Base-by-base conservation (phyloP, 2,888 invertebrate species). In the Acronicta alni region DNA sequence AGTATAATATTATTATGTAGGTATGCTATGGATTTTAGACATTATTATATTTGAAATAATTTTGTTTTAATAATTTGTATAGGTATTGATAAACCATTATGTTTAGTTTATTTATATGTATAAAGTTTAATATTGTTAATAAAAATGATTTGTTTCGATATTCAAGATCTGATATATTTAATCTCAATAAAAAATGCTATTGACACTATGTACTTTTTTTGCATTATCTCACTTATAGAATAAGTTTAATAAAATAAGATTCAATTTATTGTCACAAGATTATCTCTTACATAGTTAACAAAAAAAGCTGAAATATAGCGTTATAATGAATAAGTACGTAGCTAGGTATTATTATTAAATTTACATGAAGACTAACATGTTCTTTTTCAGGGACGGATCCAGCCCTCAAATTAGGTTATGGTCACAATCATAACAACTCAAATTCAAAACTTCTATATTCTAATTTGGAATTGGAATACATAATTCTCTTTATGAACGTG, bases 111-210 rank as follows among this genome's bases (percentile, higher is more conserved):
- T 26, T n/a, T 39, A 35, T 35, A 47, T 57, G 3, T 10, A 4
- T 15, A 43, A 23, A 38, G 26, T 46, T 46, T 58, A 51, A 23
- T 59, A 46, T 23, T 59, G 68, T 67, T 46, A 46, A 5, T 37
- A 43, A 8, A 23, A 15, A 17, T 15, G 3, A 44, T 14, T n/a
- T 8, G 18, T 10, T 32, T 15, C 18, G 23, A 12, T 44, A 41
- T 53, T 17, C 43, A 41, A 44, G 51, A 65, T 57, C 35, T 64
- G 43, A 35, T 43, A 45, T 14, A 23, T 45, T 20, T 17, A 47
- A 67, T 56, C 59, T 59, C 63, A 65, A 61, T 32, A 2, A 37
- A 23, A 46, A 20, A 18, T 16, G 15, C 44, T 49, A 38, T n/a
- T 9, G 3, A 16, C 14, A 39, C 23, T 3, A 6, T 32, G 7